Percentiles rank a stretch among this genome's conserved stretches.
Conservation (phyloP, 2,113 vertebrate genomes). For the Micromys minutus region DNA sequence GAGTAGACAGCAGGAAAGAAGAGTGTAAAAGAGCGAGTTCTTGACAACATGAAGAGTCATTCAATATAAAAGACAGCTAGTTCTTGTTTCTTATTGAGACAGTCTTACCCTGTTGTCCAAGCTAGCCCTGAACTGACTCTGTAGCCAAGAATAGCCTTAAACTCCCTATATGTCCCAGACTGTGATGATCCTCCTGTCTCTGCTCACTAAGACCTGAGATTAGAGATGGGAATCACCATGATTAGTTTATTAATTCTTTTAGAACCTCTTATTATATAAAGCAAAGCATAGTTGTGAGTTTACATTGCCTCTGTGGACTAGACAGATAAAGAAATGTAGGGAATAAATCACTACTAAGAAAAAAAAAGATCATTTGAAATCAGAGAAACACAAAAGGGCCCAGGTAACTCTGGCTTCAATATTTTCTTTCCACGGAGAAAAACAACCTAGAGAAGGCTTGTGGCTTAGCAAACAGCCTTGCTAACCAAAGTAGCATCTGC, state of each 20-base stretch:
- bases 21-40: neutral
- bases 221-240: neutral
- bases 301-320: neutral
- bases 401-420: neutral
- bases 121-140: neutral
- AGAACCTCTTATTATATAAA: neutral
- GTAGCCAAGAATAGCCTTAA: neutral
- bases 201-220: neutral
- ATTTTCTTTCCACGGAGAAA: neutral
- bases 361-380: constrained; percentile 33
- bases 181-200: neutral
- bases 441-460: neutral
- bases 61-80: neutral
- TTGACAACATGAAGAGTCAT: neutral
- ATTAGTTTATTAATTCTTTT: neutral
- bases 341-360: neutral
- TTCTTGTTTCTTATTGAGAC: neutral
- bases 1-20: neutral
- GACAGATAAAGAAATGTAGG: neutral
- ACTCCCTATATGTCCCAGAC: neutral
- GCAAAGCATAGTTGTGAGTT: neutral
- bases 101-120: neutral
- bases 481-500: neutral
- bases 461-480: neutral
- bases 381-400: neutral